phyloP scores from a whole-genome alignment of 2,113 vertebrate genomes.

The Limnothrissa miodon region DNA sequence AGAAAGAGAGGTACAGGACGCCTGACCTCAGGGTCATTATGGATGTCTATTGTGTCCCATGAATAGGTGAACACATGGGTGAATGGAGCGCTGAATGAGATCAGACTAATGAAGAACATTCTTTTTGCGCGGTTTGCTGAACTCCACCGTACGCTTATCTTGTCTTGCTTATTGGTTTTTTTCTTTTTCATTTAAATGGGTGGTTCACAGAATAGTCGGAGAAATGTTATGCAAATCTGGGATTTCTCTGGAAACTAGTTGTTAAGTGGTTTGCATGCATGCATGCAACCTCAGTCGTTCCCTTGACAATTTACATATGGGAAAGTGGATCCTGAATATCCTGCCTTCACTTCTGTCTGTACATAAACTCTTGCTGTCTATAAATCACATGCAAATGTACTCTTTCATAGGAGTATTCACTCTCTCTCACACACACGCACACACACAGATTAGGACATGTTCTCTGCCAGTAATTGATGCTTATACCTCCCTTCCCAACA shows the following conservation, averaged over 20 bases:
- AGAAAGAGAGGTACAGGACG: slow-evolving; percentile 6
- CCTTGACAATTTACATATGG: neutral
- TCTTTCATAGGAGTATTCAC: neutral
- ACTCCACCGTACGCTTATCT: neutral
- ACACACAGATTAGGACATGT: neutral
- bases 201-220: neutral
- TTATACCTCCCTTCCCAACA: neutral
- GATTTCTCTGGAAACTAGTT: slow-evolving; percentile 9
- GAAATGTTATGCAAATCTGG: neutral
- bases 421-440: neutral
- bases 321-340: neutral
- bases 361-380: neutral
- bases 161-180: neutral
- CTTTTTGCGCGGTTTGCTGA: neutral
- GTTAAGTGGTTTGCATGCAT: slow-evolving; percentile 19
- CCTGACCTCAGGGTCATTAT: neutral
- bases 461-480: no score
- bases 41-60: neutral
- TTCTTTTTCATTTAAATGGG: neutral
- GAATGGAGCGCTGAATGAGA: neutral
- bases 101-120: neutral
- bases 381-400: neutral
- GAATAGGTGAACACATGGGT: neutral
- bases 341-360: neutral
- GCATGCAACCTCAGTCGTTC: neutral